Conservation (phyloP, 2,797 vertebrate species). For the Sphenodon punctatus region DNA sequence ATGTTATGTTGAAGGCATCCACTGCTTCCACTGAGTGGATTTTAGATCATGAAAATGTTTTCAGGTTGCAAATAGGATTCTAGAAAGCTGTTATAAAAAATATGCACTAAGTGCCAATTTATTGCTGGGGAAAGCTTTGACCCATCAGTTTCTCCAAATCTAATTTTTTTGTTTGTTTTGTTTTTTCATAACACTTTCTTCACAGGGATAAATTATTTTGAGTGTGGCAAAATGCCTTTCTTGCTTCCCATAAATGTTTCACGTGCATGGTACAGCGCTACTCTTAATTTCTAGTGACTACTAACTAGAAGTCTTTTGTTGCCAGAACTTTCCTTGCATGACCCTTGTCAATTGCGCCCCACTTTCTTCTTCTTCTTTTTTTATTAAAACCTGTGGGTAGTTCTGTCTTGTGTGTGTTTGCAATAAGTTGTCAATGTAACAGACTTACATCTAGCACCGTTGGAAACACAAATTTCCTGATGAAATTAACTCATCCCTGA, state of each 20-base stretch:
- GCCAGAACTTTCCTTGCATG: slow-evolving; percentile 47
- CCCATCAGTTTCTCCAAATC: neutral
- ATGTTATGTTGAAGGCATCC: slow-evolving; percentile 1
- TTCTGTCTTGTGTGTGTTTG: slow-evolving; percentile 21
- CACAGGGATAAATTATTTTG: neutral
- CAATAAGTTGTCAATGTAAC: slow-evolving; percentile 1
- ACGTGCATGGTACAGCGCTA: slow-evolving; percentile 57
- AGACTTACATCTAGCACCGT: slow-evolving; percentile 43
- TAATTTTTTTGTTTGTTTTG: too few relatives aligned
- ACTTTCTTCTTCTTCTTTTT: slow-evolving; percentile 33
- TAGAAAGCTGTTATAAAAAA: neutral
- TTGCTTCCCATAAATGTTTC: slow-evolving; percentile 14
- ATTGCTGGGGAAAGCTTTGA: neutral
- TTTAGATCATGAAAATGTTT: slow-evolving; percentile 29
- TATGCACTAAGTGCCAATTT: neutral
- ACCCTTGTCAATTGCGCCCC: slow-evolving; percentile 37
- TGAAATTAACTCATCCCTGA: slow-evolving; percentile 34
- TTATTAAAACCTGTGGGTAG: slow-evolving; percentile 18
- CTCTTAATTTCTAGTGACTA: too few relatives aligned
- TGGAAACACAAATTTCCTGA: slow-evolving; percentile 21
- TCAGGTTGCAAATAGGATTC: neutral
- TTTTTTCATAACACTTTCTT: slow-evolving; percentile 7
- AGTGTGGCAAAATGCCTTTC: slow-evolving; percentile 20
- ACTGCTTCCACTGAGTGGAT: slow-evolving; percentile 29
- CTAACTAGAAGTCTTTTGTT: slow-evolving; percentile 7